Conservation (phyloP, 2,888 invertebrate species). For the Tolmerus cingulatus region DNA sequence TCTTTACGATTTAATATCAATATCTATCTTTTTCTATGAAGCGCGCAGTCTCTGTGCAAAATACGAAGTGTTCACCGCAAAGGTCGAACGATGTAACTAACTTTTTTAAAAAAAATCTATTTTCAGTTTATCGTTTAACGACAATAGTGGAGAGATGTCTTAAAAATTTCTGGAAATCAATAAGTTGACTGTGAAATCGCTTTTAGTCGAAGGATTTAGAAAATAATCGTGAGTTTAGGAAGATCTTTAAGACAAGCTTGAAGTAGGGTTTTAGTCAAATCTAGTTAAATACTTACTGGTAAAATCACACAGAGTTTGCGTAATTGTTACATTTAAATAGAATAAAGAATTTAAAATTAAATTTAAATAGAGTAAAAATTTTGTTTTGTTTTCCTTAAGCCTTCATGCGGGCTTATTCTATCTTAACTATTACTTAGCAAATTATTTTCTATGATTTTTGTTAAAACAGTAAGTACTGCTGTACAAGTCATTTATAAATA, state of each 20-base stretch:
- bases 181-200: background rate
- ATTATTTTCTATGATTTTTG: constrained; percentile 15
- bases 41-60: constrained; percentile 10
- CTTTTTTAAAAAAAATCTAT: background rate
- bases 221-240: constrained; percentile 11
- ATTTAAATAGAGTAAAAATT: constrained; percentile 28
- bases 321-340: constrained; percentile 28
- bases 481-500: constrained; percentile 32
- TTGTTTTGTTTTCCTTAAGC: background rate
- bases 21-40: constrained; percentile 30
- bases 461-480: constrained; percentile 1
- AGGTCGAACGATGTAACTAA: background rate
- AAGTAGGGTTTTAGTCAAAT: background rate
- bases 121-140: background rate
- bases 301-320: constrained; percentile 29
- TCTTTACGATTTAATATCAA: constrained; percentile 24
- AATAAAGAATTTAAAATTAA: constrained; percentile 7
- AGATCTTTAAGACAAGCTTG: constrained; percentile 6
- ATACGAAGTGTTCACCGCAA: background rate
- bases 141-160: background rate
- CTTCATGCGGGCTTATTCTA: background rate
- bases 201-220: background rate
- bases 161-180: background rate
- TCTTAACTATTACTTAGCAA: background rate
- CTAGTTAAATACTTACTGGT: constrained; percentile 21